These are phyloP conservation scores for Danio choprae DNA, from an alignment of 2,797 vertebrate genomes.

Conservation along the genomic window DNA sequence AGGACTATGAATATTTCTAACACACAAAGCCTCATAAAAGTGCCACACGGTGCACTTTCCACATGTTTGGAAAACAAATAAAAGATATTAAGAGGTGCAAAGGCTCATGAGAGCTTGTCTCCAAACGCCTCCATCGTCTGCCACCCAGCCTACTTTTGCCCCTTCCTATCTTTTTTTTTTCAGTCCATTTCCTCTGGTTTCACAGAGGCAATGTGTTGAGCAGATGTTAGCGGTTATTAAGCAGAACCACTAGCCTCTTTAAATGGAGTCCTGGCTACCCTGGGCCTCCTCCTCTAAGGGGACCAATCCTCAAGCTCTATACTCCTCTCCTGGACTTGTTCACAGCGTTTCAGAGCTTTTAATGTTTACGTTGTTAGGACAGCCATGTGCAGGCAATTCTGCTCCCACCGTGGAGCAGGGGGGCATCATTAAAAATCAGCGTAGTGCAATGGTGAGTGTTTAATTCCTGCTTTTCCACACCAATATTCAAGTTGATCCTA, in stretches of 20 bases:
- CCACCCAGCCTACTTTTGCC: conserved; percentile 69
- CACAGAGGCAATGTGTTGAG: conserved; percentile 76
- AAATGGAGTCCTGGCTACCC: conserved; percentile 73
- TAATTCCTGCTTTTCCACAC: not conserved
- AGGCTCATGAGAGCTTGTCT: conserved; percentile 70
- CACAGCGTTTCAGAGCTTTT: conserved; percentile 38
- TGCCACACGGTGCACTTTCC: conserved; percentile 68
- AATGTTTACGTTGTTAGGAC: conserved; percentile 65
- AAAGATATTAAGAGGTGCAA: conserved; percentile 73
- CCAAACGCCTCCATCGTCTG: conserved; percentile 74
- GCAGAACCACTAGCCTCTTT: conserved; percentile 74
- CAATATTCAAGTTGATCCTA: not conserved
- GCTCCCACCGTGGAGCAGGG: conserved; percentile 62
- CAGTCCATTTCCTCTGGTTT: conserved; percentile 62
- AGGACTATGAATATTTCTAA: conserved; percentile 40
- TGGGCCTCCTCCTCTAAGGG: conserved; percentile 63
- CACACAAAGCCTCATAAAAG: conserved; percentile 60
- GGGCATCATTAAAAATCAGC: conserved; percentile 50
- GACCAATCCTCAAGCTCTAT: conserved; percentile 71
- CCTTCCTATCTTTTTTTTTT: conserved; percentile 48
- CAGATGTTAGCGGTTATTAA: conserved; percentile 84
- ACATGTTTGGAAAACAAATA: conserved; percentile 76
- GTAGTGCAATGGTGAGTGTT: not conserved
- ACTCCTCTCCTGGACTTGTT: conserved; percentile 43
- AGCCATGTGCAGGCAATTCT: conserved; percentile 62